Percentiles rank a stretch among this genome's conserved stretches.
Evolutionary conservation across 2,113 vertebrate species (phyloP).

Genomic region (Melanocharis versteri): DNA sequence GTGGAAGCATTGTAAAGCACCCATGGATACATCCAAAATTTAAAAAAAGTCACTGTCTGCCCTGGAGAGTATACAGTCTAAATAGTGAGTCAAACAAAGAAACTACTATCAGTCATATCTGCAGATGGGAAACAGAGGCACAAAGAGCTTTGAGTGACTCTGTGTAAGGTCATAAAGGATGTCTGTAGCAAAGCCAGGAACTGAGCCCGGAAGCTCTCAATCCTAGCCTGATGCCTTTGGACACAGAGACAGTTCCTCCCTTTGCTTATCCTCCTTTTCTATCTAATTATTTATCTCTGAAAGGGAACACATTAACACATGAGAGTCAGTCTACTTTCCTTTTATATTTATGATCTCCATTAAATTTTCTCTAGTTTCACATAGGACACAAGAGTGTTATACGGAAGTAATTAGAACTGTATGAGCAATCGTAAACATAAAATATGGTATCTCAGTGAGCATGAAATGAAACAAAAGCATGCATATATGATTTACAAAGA

Average conservation of each 20-base stretch:
- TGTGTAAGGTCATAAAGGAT: conserved; percentile 34
- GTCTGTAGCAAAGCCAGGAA: conserved; percentile 43
- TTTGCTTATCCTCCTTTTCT: not conserved
- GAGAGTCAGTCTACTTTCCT: not conserved
- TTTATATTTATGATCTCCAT: not conserved
- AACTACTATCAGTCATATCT: conserved; percentile 46
- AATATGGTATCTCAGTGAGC: not conserved
- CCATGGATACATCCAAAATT: not conserved
- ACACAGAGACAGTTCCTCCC: not conserved
- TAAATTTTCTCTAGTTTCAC: not conserved
- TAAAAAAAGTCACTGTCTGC: not conserved
- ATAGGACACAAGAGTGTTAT: not conserved
- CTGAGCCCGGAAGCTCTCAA: not conserved
- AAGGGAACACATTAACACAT: not conserved
- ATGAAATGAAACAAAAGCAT: not conserved
- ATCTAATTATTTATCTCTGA: not conserved
- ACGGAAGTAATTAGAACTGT: not conserved
- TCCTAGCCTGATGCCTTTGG: not conserved
- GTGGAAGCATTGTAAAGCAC: conserved; percentile 10
- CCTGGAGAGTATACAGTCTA: not conserved
- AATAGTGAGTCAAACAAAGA: conserved; percentile 12
- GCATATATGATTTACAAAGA: not conserved
- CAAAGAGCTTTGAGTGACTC: conserved; percentile 30
- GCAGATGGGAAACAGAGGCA: conserved; percentile 53
- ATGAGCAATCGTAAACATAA: not conserved